These are phyloP conservation scores for Sphaerophoria taeniata DNA, from an alignment of 2,888 invertebrate genomes.

Conservation along the genomic window DNA sequence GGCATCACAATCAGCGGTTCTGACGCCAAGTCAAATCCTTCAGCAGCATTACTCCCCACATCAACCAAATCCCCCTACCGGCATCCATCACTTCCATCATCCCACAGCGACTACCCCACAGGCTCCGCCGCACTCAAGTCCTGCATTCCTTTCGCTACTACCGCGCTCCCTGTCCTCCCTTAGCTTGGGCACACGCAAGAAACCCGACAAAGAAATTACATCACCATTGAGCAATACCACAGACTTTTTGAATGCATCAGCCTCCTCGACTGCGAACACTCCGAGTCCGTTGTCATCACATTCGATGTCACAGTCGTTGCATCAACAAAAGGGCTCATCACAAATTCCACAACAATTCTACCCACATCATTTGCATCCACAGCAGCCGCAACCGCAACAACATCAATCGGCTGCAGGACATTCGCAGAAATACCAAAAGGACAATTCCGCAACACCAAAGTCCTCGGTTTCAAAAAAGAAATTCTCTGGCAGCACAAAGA, in stretches of 20 bases:
- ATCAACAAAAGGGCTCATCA: constrained; percentile 81
- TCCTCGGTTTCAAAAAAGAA: constrained; percentile 79
- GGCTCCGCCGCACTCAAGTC: constrained; percentile 79
- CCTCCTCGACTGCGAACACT: constrained; percentile 49
- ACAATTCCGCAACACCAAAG: constrained; percentile 76
- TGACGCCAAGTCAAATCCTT: constrained; percentile 80
- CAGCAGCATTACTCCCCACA: constrained; percentile 77
- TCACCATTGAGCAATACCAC: constrained; percentile 80
- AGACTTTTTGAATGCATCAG: constrained; percentile 77
- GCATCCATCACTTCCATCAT: constrained; percentile 77
- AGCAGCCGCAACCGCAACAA: constrained; percentile 76
- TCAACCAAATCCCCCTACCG: constrained; percentile 77
- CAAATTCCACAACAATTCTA: constrained; percentile 73
- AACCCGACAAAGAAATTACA: constrained; percentile 82
- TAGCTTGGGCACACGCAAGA: constrained; percentile 82
- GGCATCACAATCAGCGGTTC: constrained; percentile 75
- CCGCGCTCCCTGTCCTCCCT: constrained; percentile 83
- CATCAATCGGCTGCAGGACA: constrained; percentile 72
- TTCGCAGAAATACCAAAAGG: constrained; percentile 78
- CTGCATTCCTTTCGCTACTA: constrained; percentile 82
- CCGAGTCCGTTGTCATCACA: constrained; percentile 78
- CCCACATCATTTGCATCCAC: constrained; percentile 71
- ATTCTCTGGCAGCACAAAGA: constrained; percentile 79
- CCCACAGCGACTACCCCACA: constrained; percentile 78
- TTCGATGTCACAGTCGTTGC: constrained; percentile 80